Base-by-base conservation (phyloP, 30 jellyfish, hydroid and myxozoan genomes). In the Turritopsis dohrnii region DNA sequence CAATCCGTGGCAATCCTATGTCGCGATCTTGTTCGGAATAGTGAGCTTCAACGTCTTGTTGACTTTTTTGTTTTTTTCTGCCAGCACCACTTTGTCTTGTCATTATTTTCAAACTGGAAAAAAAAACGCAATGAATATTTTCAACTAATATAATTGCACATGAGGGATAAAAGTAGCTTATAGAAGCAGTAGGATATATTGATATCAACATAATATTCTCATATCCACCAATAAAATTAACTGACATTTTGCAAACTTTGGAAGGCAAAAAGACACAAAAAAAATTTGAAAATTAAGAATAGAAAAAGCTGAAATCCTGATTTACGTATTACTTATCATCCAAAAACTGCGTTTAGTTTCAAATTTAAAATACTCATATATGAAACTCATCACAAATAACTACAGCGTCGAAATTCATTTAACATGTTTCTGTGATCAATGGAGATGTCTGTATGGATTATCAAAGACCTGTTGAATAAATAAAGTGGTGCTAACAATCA, bases 1-100 rank as follows among this genome's bases (percentile, higher is more conserved):
- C 80, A 84, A 81, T 73, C 17, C 96, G 88, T 9, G 96, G 96
- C 72, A 80, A 84, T 22, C 86, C 85, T 26, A 90, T 54, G 9
- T 83, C 79, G 23, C 79, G 90, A 21, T 71, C 86, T 18, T 29
- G 30, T 25, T 27, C 87, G 21, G 52, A 23, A 69, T 69, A 27
- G 77, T 20, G 72, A 21, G 77, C 28, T 27, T 69, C 77, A 23
- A 69, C 77, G 19, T 69, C 30, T 7, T 23, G 31, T n/a, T n/a
- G 31, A 69, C 30, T 69, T 27, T 69, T 69, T 16, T 69, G 28
- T 7, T 23, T 27, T 7, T 69, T 69, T 19, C 77, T 69, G 5
- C 60, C 60, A 41, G 13, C 60, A 13, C 60, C 60, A 18, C 22
- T 60, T 69, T 69, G 77, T 69, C 19, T 69, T n/a, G 77, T n/a